Evolutionary conservation across 1,140 invertebrate species (phyloP).

Genomic region (Orchestia grillus): DNA sequence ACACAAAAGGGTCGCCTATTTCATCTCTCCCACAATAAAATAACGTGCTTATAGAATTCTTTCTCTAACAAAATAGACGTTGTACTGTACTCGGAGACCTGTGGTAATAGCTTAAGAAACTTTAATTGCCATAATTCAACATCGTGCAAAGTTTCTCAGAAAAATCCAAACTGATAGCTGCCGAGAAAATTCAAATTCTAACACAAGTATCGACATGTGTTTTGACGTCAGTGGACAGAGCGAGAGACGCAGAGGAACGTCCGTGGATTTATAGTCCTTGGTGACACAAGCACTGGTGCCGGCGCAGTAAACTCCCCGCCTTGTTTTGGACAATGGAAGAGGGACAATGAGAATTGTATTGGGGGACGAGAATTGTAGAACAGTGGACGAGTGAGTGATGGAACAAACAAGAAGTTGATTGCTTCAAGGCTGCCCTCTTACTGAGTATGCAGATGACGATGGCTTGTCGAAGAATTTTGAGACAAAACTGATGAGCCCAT

Average conservation of each 20-base stretch:
- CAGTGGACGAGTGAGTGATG: not conserved
- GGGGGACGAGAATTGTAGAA: not conserved
- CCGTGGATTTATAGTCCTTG: not conserved
- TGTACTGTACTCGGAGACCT: not conserved
- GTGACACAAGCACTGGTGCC: not conserved
- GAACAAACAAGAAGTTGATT: not conserved
- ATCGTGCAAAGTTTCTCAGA: not conserved
- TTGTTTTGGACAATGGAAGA: not conserved
- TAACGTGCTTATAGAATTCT: too few relatives aligned
- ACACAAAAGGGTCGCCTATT: too few relatives aligned
- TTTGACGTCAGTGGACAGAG: not conserved
- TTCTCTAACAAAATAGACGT: not conserved
- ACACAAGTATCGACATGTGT: not conserved
- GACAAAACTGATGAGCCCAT: too few relatives aligned
- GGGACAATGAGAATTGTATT: not conserved
- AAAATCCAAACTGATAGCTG: not conserved
- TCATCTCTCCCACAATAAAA: too few relatives aligned
- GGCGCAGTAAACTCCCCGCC: not conserved
- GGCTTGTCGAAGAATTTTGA: not conserved
- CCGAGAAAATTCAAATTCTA: not conserved
- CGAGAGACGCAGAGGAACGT: not conserved
- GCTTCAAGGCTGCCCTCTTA: not conserved
- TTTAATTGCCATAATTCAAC: not conserved
- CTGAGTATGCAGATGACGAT: not conserved
- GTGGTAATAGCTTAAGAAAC: not conserved